These are phyloP conservation scores for Geopemphigus sp. DNA, from an alignment of 1,140 invertebrate genomes.

Conservation along the genomic window DNA sequence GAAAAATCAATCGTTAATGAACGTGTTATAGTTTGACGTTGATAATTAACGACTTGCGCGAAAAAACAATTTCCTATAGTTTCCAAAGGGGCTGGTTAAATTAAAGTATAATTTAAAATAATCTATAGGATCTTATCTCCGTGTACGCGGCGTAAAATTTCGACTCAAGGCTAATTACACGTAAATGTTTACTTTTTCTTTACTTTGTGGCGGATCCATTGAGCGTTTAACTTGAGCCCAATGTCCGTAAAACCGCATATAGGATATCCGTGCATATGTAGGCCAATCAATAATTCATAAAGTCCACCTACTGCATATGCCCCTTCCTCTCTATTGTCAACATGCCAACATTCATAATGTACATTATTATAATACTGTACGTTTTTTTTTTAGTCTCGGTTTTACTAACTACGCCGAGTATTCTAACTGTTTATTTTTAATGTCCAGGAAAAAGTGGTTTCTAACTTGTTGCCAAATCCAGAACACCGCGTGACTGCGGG, in stretches of 20 bases:
- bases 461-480: slow-evolving; percentile 35
- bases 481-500: slow-evolving; percentile 7
- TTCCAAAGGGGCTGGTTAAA: too few relatives aligned
- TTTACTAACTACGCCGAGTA: slow-evolving; percentile 25
- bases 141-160: not conserved
- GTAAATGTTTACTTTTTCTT: slow-evolving; percentile 14
- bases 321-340: slow-evolving; percentile 28
- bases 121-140: not conserved
- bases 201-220: not conserved
- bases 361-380: not conserved
- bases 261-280: slow-evolving; percentile 28
- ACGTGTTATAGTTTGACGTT: not conserved
- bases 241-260: not conserved
- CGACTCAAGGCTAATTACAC: not conserved
- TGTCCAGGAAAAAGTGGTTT: slow-evolving; percentile 25
- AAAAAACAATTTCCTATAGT: too few relatives aligned
- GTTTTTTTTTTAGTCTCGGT: slow-evolving; percentile 31
- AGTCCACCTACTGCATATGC: slow-evolving; percentile 34
- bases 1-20: not conserved
- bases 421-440: slow-evolving; percentile 36
- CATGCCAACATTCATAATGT: slow-evolving; percentile 34
- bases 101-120: not conserved
- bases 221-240: slow-evolving; percentile 10
- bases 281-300: slow-evolving; percentile 48
- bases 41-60: too few relatives aligned